phyloP scores from a whole-genome alignment of 1,140 invertebrate species.

The Brachionus asplanchnoidis region DNA sequence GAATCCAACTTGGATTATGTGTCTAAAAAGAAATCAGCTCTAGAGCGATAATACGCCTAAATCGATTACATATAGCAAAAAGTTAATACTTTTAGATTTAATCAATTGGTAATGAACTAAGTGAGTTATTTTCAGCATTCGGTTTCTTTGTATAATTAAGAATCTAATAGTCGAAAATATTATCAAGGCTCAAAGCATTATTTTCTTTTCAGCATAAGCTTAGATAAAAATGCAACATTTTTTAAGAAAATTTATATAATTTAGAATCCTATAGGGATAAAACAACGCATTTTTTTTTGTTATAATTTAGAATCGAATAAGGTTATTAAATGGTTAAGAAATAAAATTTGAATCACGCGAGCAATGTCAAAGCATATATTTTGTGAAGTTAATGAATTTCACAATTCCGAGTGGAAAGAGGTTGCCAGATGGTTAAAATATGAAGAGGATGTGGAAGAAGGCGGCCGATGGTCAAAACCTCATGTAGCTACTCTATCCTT shows the following conservation, averaged over 20 bases:
- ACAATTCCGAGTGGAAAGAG: conserved; percentile 35
- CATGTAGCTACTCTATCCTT: conserved; percentile 57
- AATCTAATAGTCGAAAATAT: conserved; percentile 5
- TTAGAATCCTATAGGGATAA: not conserved
- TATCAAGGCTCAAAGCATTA: not conserved
- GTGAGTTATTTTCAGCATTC: not conserved
- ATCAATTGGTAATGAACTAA: not conserved
- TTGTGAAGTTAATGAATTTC: conserved; percentile 30
- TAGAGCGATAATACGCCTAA: not conserved
- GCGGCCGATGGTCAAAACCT: conserved; percentile 58
- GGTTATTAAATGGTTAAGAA: not conserved
- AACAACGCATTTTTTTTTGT: not conserved
- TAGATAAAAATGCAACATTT: not conserved
- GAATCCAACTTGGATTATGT: not conserved
- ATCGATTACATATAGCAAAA: not conserved
- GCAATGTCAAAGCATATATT: conserved; percentile 19
- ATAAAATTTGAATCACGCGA: not conserved
- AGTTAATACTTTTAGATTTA: not conserved
- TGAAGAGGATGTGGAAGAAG: conserved; percentile 58
- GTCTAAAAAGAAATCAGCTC: not conserved
- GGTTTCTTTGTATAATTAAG: not conserved
- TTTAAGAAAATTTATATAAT: not conserved
- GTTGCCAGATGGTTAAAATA: conserved; percentile 57
- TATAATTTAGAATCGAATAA: not conserved
- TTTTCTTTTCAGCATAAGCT: not conserved